These are phyloP conservation scores for Coccyzus lansbergi DNA, from an alignment of 2,797 vertebrate genomes.

Conservation along the genomic window DNA sequence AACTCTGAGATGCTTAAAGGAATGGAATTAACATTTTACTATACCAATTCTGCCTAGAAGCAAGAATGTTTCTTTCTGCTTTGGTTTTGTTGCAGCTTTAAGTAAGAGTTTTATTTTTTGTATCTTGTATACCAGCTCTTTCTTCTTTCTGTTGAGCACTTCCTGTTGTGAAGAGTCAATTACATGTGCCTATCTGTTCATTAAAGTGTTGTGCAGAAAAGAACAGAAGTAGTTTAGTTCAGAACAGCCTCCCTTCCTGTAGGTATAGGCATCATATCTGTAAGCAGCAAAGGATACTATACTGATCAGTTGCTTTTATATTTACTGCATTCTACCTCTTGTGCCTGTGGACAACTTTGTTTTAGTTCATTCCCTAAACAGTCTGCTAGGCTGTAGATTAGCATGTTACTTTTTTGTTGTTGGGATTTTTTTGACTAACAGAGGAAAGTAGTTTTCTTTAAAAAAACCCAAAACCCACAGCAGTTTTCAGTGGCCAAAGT, in stretches of 20 bases:
- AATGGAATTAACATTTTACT: not conserved
- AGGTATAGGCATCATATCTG: not conserved
- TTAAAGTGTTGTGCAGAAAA: not conserved
- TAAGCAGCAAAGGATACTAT: not conserved
- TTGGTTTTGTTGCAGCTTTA: not conserved
- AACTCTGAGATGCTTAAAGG: not conserved
- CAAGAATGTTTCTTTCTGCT: not conserved
- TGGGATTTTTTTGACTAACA: not conserved
- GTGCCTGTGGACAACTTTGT: not conserved
- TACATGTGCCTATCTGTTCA: not conserved
- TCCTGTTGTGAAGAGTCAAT: not conserved
- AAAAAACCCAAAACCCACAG: no score
- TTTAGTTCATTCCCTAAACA: conserved; percentile 1
- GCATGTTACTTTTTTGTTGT: not conserved
- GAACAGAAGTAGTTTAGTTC: not conserved
- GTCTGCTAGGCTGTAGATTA: not conserved
- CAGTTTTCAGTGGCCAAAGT: not conserved
- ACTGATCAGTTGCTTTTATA: not conserved
- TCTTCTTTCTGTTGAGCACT: not conserved
- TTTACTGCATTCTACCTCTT: not conserved
- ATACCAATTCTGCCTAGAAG: not conserved
- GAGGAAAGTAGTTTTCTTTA: not conserved
- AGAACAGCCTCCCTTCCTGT: not conserved
- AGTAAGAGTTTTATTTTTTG: not conserved
- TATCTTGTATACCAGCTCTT: not conserved